Percentiles rank a stretch among this genome's conserved stretches.
phyloP scores from a whole-genome alignment of 2,888 invertebrate species.

The Eristalinus aeneus region DNA sequence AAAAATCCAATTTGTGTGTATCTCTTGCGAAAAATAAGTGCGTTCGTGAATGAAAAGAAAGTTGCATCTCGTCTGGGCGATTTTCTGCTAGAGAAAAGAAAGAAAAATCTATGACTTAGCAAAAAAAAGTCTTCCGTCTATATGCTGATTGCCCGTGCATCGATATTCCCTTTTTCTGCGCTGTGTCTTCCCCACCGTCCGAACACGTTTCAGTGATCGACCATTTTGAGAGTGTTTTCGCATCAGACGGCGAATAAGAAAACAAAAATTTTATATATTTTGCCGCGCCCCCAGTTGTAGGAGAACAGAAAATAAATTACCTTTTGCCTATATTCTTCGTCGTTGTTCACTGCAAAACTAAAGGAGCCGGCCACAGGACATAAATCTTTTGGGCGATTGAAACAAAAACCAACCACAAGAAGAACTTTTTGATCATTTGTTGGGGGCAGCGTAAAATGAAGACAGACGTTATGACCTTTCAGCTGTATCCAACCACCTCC shows the following conservation, averaged over 20 bases:
- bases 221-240: slow-evolving; percentile 50
- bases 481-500: slow-evolving; percentile 83
- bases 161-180: background rate
- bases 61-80: background rate
- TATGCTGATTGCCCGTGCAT: background rate
- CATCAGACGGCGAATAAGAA: background rate
- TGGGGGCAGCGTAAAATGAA: slow-evolving; percentile 75
- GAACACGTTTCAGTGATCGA: slow-evolving; percentile 32
- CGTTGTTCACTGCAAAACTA: background rate
- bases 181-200: background rate
- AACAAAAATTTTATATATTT: background rate
- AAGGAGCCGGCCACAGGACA: too few species aligned
- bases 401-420: background rate
- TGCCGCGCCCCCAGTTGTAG: slow-evolving; percentile 48
- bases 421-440: slow-evolving; percentile 10
- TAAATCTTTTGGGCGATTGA: too few species aligned
- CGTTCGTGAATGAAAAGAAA: slow-evolving; percentile 14
- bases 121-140: background rate
- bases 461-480: slow-evolving; percentile 82
- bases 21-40: slow-evolving; percentile 7
- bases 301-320: background rate
- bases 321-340: background rate
- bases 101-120: background rate
- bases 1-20: slow-evolving; percentile 33
- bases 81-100: background rate